These are phyloP conservation scores for Nymphalis io DNA, from an alignment of 1,140 invertebrate genomes.

Conservation along the genomic window DNA sequence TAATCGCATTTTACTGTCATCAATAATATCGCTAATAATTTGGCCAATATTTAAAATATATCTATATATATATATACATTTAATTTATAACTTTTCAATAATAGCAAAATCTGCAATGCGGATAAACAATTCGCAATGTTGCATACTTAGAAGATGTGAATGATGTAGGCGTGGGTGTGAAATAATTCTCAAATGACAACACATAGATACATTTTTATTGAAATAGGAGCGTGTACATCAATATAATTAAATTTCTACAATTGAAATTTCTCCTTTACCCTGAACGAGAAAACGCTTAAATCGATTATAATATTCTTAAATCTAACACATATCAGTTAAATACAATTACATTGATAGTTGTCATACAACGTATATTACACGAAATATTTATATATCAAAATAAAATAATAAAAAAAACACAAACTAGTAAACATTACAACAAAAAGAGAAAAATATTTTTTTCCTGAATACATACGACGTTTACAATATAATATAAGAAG, in stretches of 20 bases:
- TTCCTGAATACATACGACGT: neutral
- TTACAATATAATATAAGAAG: neutral
- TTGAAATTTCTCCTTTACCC: conserved; percentile 9
- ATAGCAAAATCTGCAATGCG: neutral
- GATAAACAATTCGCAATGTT: neutral
- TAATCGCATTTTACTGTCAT: too few species aligned
- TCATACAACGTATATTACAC: conserved; percentile 6
- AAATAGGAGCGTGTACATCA: conserved; percentile 10
- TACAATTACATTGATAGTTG: conserved; percentile 1
- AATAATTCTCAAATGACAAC: conserved; percentile 19
- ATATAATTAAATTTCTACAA: conserved; percentile 1
- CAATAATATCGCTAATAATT: too few species aligned
- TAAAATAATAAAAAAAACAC: neutral
- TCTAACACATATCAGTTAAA: conserved; percentile 4
- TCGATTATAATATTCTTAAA: conserved; percentile 16
- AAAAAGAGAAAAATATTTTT: neutral
- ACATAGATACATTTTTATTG: conserved; percentile 21
- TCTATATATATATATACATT: too few species aligned
- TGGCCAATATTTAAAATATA: too few species aligned
- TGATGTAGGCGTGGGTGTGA: neutral
- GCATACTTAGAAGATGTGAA: neutral
- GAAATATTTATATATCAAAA: neutral
- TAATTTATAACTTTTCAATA: too few species aligned
- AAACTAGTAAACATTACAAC: neutral
- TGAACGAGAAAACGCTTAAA: conserved; percentile 10